Evolutionary conservation across 2,113 vertebrate genomes (phyloP).

Genomic region (Callopanchax toddi): DNA sequence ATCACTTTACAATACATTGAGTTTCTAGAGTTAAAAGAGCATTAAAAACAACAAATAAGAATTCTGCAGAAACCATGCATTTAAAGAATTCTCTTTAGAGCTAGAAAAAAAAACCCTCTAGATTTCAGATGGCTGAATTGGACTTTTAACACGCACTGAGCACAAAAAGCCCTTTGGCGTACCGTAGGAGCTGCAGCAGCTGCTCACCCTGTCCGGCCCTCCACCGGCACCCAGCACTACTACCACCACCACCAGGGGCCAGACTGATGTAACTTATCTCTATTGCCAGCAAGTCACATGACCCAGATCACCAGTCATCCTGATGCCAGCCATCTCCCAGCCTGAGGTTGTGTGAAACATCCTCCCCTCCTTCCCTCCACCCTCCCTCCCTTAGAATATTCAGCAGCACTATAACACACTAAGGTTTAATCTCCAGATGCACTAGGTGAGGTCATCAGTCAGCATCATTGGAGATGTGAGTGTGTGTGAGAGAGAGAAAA

Average conservation of each 20-base stretch:
- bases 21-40: too few species aligned
- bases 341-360: conserved; percentile 47
- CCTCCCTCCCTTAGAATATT: conserved; percentile 1
- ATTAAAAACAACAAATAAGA: too few species aligned
- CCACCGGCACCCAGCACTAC: conserved; percentile 38
- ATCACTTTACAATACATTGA: too few species aligned
- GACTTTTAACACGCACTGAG: conserved; percentile 15
- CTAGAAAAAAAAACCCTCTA: not conserved
- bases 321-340: conserved; percentile 60
- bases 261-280: conserved; percentile 62
- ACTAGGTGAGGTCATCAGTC: conserved; percentile 47
- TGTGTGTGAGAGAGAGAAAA: conserved; percentile 27
- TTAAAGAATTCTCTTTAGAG: too few species aligned
- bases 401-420: conserved; percentile 31
- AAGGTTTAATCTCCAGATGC: conserved; percentile 50
- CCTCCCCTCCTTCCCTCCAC: conserved; percentile 6
- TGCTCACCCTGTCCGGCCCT: conserved; percentile 53
- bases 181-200: conserved; percentile 66
- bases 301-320: conserved; percentile 56
- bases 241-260: conserved; percentile 56
- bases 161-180: conserved; percentile 58
- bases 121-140: conserved; percentile 26
- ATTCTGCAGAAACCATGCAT: too few species aligned
- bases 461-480: conserved; percentile 32
- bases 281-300: conserved; percentile 61